Conservation (phyloP, 92 coral and sea anemone species). For the Porites rus region DNA sequence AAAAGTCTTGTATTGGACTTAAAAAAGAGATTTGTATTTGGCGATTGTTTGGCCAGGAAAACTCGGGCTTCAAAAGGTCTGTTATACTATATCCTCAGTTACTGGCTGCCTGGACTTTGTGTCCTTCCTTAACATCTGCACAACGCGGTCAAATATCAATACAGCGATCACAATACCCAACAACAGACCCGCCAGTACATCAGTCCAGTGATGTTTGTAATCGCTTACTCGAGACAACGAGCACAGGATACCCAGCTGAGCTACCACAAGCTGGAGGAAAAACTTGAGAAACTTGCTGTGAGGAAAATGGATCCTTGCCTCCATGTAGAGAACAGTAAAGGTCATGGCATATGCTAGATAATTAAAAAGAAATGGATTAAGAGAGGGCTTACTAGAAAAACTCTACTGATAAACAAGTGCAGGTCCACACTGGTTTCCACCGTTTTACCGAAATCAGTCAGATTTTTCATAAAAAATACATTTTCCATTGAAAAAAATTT, state of each 20-base stretch:
- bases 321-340: constrained; percentile 66
- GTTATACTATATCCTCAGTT: neutral
- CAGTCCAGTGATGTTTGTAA: constrained; percentile 91
- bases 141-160: constrained; percentile 22
- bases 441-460: no score
- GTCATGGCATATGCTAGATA: constrained; percentile 80
- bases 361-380: neutral
- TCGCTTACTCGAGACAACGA: constrained; percentile 83
- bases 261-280: constrained; percentile 62
- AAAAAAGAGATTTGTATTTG: no score
- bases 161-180: constrained; percentile 71
- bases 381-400: neutral
- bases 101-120: neutral
- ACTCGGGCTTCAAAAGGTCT: no score
- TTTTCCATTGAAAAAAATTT: no score
- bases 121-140: neutral
- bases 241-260: constrained; percentile 73
- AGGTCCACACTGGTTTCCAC: no score
- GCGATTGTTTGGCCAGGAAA: no score
- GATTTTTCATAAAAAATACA: no score
- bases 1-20: no score
- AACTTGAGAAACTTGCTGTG: constrained; percentile 77
- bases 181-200: constrained; percentile 76
- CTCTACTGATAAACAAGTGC: no score
- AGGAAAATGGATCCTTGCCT: constrained; percentile 52